Evolutionary conservation across 2,888 invertebrate genomes (phyloP), one percentile per base, ranked within the genome.

Genomic region (Patella ulyssiponensis): DNA sequence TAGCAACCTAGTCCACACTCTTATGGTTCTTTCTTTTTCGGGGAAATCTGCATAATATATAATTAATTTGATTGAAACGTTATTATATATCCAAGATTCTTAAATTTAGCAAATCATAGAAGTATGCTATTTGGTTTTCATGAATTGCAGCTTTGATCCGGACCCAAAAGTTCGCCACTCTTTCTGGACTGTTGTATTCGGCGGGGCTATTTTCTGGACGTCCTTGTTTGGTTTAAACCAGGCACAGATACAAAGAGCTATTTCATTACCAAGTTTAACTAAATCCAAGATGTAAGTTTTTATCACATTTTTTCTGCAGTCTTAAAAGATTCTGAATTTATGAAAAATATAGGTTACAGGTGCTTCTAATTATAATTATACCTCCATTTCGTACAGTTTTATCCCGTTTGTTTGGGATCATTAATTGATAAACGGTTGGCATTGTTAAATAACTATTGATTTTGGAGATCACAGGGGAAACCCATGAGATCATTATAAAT

Each of bases 171-270:
- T 79, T 11, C 82, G 82, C 9, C 82, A 82, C 74, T 81, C 82
- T 12, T 77, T 81, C 71, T 82, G 82, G 82, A 81, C 82, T 9
- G 77, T 82, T 71, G 79, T 81, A 69, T 33, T 83, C 14, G 81
- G 83, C 0, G 83, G 81, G 17, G 77, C 78, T 69, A 75, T 78
- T 17, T 81, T 83, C 80, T 83, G 83, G 83, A 27, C 52, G 74
- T 74, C 58, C 64, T 74, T n/a, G 51, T 74, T 64, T 51, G 96
- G 96, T 90, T 95, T 96, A 56, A 97, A 97, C 92, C 98, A 98
- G 91, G 96, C 97, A 0, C 96, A 97, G 33, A 95, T 98, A 70
- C 98, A 98, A 92, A 96, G 98, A 91, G 97, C 97, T 90, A 93
- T 97, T 80, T 96, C 96, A 0, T 95, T 97, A 1, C 95, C 96